A percentile compares a stretch with the other conserved stretches of the same genome.
Conservation (phyloP, 2,797 vertebrate genomes). For the Sitta carolinensis region DNA sequence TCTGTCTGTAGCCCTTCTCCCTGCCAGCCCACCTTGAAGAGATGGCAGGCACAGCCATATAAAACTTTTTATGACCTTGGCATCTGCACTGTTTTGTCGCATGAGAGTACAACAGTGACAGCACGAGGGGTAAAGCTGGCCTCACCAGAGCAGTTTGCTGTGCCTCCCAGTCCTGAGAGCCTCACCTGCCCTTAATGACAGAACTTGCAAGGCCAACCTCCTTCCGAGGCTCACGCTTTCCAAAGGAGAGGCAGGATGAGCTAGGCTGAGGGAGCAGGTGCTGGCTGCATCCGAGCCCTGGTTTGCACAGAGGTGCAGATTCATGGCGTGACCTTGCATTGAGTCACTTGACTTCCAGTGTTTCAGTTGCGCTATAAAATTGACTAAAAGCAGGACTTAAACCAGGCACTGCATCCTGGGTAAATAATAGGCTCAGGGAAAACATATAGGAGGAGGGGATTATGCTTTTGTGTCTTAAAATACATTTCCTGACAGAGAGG, state of each 20-base stretch:
- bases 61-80: slow-evolving; percentile 69
- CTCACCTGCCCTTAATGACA: background rate
- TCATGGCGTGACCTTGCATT: slow-evolving; percentile 48
- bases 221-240: background rate
- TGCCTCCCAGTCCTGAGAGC: background rate
- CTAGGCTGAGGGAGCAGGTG: background rate
- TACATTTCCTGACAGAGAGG: slow-evolving; percentile 24
- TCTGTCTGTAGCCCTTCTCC: slow-evolving; percentile 66
- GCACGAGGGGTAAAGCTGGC: background rate
- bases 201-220: background rate
- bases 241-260: background rate
- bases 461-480: slow-evolving; percentile 23
- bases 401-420: slow-evolving; percentile 16
- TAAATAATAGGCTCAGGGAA: slow-evolving; percentile 14
- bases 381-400: slow-evolving; percentile 53
- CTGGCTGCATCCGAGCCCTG: background rate
- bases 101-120: slow-evolving; percentile 34
- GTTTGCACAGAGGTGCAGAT: background rate
- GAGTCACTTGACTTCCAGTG: slow-evolving; percentile 48
- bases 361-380: slow-evolving; percentile 36
- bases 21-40: slow-evolving; percentile 73
- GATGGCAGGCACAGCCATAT: slow-evolving; percentile 53
- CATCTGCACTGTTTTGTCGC: slow-evolving; percentile 51
- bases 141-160: slow-evolving; percentile 15
- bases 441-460: background rate